Base-by-base conservation (phyloP, 1,140 invertebrate species). In the Zaprionus taronus region DNA sequence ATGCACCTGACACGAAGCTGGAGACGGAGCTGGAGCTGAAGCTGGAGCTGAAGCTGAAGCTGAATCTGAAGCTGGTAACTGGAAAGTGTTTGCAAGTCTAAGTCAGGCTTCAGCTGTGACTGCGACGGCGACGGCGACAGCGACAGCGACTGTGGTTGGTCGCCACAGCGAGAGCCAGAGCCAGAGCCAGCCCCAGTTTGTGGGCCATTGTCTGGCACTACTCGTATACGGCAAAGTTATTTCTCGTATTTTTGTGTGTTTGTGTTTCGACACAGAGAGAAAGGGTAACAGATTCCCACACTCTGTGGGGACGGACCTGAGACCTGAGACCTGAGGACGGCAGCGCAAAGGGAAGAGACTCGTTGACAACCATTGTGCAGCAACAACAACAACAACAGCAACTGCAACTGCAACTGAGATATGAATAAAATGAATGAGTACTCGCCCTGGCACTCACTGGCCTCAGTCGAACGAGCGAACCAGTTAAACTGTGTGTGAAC, bases 201-300 rank as follows among this genome's bases (percentile, higher is more conserved):
- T 62, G 61, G 28, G 61, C 38, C 61, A 64, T 62, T 62, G 61
- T 64, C 44, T 64, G 26, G 17, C 41, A 47, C 41, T 11, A 20
- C n/a, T n/a, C n/a, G 20, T 20, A 9, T 51, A 11, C 47, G 6
- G 47, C 47, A 51, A 51, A 51, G 85, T 87, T 73, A 90, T 90
- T 90, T 90, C 70, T 47, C 41, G 41, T 47, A 47, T 47, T 47
- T 47, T 34, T 34, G 31, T 34, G 31, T 34, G 31, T 34, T 34
- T 34, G 81, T 90, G 79, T 89, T 83, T 89, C 78, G 77, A 62
- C 47, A 22, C 20, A 68, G 75, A 90, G 85, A 90, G 85, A 90
- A 90, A 90, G 85, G 85, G 85, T 90, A 90, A 90, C 85, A 90
- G 85, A 90, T 90, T 90, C 85, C 85, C 85, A 90, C 85, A 90